Percentiles rank a stretch among this genome's conserved stretches.
These are phyloP conservation scores for Paraplagusia blochii DNA, from an alignment of 2,113 vertebrate genomes.

Conservation along the genomic window DNA sequence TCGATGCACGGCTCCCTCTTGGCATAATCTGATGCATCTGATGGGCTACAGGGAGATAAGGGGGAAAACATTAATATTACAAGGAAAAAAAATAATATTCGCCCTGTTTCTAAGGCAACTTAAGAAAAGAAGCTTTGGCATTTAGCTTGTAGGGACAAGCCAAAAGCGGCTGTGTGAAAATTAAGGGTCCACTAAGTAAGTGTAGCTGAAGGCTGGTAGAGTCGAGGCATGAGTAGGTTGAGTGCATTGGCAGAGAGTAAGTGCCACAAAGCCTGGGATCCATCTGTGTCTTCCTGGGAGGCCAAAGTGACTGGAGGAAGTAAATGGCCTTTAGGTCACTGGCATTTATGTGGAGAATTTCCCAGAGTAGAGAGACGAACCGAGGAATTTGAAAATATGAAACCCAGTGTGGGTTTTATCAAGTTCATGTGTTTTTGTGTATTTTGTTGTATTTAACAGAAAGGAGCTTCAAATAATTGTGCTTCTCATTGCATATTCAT, in stretches of 20 bases:
- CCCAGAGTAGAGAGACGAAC: slow-evolving; percentile 14
- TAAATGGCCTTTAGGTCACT: slow-evolving; percentile 46
- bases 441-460: too few relatives aligned
- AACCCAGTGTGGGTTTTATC: too few relatives aligned
- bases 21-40: too few relatives aligned
- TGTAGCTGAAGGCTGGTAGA: slow-evolving; percentile 18
- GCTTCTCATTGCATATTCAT: too few relatives aligned
- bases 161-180: slow-evolving; percentile 1
- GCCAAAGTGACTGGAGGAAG: slow-evolving; percentile 45
- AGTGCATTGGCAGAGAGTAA: slow-evolving; percentile 23
- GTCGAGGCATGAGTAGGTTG: slow-evolving; percentile 4
- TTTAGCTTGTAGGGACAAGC: neutral
- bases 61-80: too few relatives aligned
- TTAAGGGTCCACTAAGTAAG: slow-evolving; percentile 20
- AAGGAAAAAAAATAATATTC: too few relatives aligned
- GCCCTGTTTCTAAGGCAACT: too few relatives aligned
- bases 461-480: too few relatives aligned
- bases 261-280: slow-evolving; percentile 41
- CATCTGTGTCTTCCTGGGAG: slow-evolving; percentile 46
- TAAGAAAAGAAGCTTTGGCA: neutral
- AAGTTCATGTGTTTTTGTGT: too few relatives aligned
- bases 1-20: too few relatives aligned
- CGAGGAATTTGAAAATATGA: too few relatives aligned
- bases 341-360: slow-evolving; percentile 43
- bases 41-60: too few relatives aligned